These are phyloP conservation scores for Physella acuta DNA, from an alignment of 1,140 invertebrate species.

Conservation along the genomic window DNA sequence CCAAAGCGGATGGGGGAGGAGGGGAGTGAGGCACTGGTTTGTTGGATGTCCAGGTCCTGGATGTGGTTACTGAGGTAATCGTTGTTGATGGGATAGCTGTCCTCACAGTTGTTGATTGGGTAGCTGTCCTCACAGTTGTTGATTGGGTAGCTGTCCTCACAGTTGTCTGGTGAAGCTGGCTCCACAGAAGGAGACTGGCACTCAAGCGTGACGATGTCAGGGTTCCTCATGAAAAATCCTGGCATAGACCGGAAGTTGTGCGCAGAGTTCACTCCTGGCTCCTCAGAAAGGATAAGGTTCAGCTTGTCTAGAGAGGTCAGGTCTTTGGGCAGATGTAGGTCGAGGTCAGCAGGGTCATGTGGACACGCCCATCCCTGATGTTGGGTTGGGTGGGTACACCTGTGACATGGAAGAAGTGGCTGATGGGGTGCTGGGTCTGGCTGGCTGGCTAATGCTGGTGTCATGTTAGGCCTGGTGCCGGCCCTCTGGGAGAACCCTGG, in stretches of 20 bases:
- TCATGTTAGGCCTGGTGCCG: no score
- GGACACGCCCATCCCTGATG: not conserved
- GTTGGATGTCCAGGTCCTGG: slow-evolving; percentile 38
- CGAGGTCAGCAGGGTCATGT: not conserved
- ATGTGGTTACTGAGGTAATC: not conserved
- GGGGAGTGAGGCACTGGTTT: slow-evolving; percentile 50
- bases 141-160: no score
- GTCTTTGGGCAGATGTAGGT: no score
- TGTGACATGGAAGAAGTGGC: not conserved
- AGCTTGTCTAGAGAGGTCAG: slow-evolving; percentile 17
- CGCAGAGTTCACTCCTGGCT: not conserved
- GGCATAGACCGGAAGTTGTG: slow-evolving; percentile 25
- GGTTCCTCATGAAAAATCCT: slow-evolving; percentile 25
- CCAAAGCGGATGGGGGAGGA: slow-evolving; percentile 45
- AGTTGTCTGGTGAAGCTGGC: no score
- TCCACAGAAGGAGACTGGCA: no score
- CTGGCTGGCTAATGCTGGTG: no score
- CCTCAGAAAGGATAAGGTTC: slow-evolving; percentile 12
- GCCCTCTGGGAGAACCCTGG: no score
- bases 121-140: no score
- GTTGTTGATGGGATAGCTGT: not conserved
- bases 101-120: no score
- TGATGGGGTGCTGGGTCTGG: no score
- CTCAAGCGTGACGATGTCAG: not conserved
- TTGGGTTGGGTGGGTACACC: not conserved